Evolutionary conservation across 2,888 invertebrate species (phyloP), one percentile per base, ranked within the genome.

Genomic region (Mythimna vitellina): DNA sequence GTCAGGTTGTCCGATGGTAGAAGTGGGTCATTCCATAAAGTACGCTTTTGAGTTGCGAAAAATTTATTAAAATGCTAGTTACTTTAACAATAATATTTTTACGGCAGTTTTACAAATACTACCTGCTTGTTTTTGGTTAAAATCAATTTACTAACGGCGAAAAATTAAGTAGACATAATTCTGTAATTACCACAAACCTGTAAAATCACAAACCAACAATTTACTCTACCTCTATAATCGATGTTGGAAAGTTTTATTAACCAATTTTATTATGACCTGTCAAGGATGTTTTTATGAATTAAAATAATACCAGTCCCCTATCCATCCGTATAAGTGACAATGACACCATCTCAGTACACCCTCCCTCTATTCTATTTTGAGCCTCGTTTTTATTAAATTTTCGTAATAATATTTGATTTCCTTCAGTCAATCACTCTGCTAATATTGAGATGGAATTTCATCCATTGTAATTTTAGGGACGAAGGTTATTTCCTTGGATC

Each of bases 391-490:
- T 53, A 67, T 57, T 22, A 62, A 62, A 72, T 54, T 53, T 62
- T 57, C 56, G 63, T 58, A 42, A 51, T 42, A 62, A 66, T 62
- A 65, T 65, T 76, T 67, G 0, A 73, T 73, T 60, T 67, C 56
- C 35, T 65, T 10, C 32, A 51, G 58, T 42, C 64, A 67, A 46
- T 68, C 42, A 65, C 20, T 57, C 10, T 6, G 42, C 3, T 61
- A 22, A 60, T 70, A 60, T 61, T 60, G 7, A 51, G 6, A 46
- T 73, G 29, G 14, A 65, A 72, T 69, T 32, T 53, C 8, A 29
- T 29, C 0, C 42, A 46, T 57, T 54, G 12, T 54, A 58, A 42
- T 35, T 65, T 53, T 49, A 12, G 22, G 22, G 20, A n/a, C n/a
- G 8, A 10, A 53, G 22, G 22, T 22, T 17, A 20, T 62, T 49